These are phyloP conservation scores for Pseudomyrmex gracilis DNA, from an alignment of 1,140 invertebrate genomes.

Conservation along the genomic window DNA sequence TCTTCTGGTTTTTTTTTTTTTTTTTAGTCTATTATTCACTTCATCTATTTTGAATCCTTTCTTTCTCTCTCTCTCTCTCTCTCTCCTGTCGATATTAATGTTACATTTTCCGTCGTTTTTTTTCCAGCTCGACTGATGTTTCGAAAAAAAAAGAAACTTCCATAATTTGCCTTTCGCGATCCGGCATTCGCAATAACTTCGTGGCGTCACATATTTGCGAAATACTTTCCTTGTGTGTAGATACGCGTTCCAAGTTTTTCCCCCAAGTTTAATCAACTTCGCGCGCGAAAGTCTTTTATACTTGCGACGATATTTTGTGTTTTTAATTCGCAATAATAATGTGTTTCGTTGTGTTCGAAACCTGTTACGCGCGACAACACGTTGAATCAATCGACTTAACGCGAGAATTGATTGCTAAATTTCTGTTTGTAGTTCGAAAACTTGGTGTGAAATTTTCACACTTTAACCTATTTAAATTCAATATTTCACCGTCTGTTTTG, in stretches of 20 bases:
- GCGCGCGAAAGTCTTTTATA: constrained; percentile 8
- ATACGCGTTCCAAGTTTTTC: constrained; percentile 47
- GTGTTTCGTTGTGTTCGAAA: constrained; percentile 22
- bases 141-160: constrained; percentile 6
- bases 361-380: not conserved
- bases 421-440: not conserved
- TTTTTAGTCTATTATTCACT: constrained; percentile 22
- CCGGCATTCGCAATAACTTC: constrained; percentile 9
- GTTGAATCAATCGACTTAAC: constrained; percentile 8
- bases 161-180: not conserved
- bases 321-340: not conserved
- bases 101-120: constrained; percentile 4
- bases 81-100: not conserved
- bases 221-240: constrained; percentile 15
- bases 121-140: not conserved
- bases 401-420: not conserved
- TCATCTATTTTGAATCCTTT: not conserved
- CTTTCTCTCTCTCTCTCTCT: constrained; percentile 4
- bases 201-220: constrained; percentile 33
- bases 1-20: constrained; percentile 24
- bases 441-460: not conserved
- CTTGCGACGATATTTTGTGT: constrained; percentile 19
- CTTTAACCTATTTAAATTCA: not conserved
- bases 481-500: constrained; percentile 5
- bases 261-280: constrained; percentile 44